Evolutionary conservation across 2,797 vertebrate genomes (phyloP).

Genomic region (Anisognathus igniventris): DNA sequence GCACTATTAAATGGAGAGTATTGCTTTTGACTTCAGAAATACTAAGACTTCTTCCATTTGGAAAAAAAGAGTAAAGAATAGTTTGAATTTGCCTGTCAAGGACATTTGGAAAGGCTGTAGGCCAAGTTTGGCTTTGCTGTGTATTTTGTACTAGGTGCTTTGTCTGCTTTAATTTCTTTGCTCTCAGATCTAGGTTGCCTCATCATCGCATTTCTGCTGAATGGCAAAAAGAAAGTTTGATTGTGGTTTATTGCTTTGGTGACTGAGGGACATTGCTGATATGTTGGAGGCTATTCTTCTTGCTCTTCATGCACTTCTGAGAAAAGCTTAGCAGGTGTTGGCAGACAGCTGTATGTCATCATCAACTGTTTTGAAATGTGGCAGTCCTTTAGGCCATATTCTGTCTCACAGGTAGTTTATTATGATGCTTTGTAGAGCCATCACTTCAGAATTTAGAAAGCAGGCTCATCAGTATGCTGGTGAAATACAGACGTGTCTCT

Average conservation of each 20-base stretch:
- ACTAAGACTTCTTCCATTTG: not conserved
- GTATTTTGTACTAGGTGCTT: not conserved
- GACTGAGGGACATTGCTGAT: conserved; percentile 17
- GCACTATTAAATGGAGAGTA: not conserved
- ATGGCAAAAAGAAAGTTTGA: not conserved
- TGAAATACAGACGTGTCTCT: conserved; percentile 45
- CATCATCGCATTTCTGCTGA: conserved; percentile 8
- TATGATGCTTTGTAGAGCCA: conserved; percentile 33
- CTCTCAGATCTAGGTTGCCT: not conserved
- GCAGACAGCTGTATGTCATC: conserved; percentile 21
- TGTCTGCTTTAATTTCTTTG: conserved; percentile 1
- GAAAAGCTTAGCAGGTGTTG: conserved; percentile 28
- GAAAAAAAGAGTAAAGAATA: not conserved
- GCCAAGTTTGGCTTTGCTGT: not conserved
- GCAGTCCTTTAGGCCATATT: conserved; percentile 48
- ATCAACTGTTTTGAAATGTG: conserved; percentile 56
- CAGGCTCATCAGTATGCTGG: conserved; percentile 58
- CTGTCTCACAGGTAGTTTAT: conserved; percentile 49
- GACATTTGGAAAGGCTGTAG: not conserved
- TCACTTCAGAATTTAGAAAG: conserved; percentile 30
- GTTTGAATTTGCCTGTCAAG: not conserved
- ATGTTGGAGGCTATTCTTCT: conserved; percentile 10
- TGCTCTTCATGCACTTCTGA: conserved; percentile 8
- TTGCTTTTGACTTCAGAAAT: conserved; percentile 2
- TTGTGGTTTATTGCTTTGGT: conserved; percentile 35